Evolutionary conservation across 2,113 vertebrate species (phyloP).

Genomic region (Coracopsis vasa): DNA sequence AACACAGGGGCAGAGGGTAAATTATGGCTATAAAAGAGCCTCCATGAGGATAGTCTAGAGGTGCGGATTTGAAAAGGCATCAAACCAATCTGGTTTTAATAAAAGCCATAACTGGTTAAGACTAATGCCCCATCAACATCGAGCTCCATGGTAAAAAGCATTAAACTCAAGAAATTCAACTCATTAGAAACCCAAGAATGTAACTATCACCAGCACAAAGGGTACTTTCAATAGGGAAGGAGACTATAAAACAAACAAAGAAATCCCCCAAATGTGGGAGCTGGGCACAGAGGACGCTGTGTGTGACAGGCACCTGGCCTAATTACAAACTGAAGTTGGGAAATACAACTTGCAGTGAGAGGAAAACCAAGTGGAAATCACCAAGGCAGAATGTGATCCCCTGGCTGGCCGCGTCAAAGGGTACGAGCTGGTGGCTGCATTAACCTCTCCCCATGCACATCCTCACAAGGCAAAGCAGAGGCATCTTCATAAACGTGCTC

Average conservation of each 20-base stretch:
- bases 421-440: neutral
- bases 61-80: neutral
- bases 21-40: neutral
- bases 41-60: neutral
- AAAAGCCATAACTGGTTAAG: neutral
- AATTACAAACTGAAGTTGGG: neutral
- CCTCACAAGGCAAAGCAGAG: neutral
- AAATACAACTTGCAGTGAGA: neutral
- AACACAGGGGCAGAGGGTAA: neutral
- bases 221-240: neutral
- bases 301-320: neutral
- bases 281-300: accelerated
- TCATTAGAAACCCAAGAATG: neutral
- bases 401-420: neutral
- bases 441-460: neutral
- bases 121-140: neutral
- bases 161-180: neutral
- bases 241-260: neutral
- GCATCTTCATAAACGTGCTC: neutral
- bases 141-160: neutral
- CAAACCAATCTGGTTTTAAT: neutral
- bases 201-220: neutral
- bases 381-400: neutral
- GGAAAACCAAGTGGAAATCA: neutral
- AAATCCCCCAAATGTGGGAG: neutral